Percentiles rank a stretch among this genome's conserved stretches.
phyloP scores from a whole-genome alignment of 2,113 vertebrate genomes.

The Chamaetylas fuelleborni region DNA sequence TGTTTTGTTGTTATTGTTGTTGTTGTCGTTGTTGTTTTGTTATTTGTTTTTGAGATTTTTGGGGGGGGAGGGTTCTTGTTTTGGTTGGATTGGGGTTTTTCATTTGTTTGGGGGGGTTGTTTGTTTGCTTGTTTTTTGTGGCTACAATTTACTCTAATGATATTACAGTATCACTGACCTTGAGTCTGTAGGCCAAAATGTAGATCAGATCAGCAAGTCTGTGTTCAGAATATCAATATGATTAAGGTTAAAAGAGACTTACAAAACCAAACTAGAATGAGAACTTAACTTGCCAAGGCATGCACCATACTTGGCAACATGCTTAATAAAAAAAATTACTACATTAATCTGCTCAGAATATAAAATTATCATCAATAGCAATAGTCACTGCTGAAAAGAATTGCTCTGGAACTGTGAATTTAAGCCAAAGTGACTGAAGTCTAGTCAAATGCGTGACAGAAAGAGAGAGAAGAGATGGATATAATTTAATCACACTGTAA shows the following conservation, averaged over 20 bases:
- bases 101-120: not conserved
- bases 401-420: not conserved
- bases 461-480: not conserved
- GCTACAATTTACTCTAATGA: not conserved
- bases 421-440: not conserved
- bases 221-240: not conserved
- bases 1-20: not conserved
- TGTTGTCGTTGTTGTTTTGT: not conserved
- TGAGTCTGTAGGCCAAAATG: not conserved
- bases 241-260: not conserved
- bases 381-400: not conserved
- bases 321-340: not conserved
- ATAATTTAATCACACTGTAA: not conserved
- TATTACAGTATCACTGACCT: not conserved
- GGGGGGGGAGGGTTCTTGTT: rapidly evolving
- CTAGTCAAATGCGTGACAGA: not conserved
- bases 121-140: not conserved
- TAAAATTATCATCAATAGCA: not conserved
- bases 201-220: not conserved
- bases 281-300: not conserved
- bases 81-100: not conserved
- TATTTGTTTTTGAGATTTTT: not conserved
- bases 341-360: not conserved
- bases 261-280: not conserved
- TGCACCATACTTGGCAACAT: not conserved